These are phyloP conservation scores for Drosophila ezoana DNA, from an alignment of 2,888 invertebrate species.

Conservation along the genomic window DNA sequence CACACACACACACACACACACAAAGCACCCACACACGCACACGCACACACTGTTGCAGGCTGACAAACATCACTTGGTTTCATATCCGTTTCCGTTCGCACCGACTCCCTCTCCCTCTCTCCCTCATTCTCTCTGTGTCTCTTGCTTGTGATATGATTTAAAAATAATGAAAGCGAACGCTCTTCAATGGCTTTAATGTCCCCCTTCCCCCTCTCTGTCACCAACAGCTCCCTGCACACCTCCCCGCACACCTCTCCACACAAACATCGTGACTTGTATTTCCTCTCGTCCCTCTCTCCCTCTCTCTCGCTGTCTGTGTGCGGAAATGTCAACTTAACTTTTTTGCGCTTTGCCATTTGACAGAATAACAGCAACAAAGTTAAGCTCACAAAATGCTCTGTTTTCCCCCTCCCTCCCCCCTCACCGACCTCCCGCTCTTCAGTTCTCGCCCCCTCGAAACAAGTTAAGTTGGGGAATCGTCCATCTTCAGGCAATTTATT, in stretches of 20 bases:
- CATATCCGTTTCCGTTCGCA: slow-evolving; percentile 72
- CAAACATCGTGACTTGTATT: slow-evolving; percentile 41
- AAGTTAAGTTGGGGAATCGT: background rate
- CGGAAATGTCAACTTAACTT: slow-evolving; percentile 79
- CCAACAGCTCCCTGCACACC: too few species aligned
- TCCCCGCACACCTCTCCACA: background rate
- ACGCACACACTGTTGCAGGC: slow-evolving; percentile 14
- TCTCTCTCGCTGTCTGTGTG: slow-evolving; percentile 25
- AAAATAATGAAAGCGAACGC: slow-evolving; percentile 76
- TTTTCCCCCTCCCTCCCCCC: slow-evolving; percentile 8
- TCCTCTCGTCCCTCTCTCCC: slow-evolving; percentile 17
- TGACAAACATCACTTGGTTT: slow-evolving; percentile 62
- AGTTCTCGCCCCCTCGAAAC: background rate
- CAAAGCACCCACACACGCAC: slow-evolving; percentile 6
- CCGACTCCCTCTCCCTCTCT: background rate
- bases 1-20: slow-evolving; percentile 35
- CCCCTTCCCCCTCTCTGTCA: background rate
- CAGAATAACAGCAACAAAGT: slow-evolving; percentile 43
- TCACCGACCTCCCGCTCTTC: too few species aligned
- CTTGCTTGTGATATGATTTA: slow-evolving; percentile 72
- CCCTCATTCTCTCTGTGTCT: slow-evolving; percentile 4
- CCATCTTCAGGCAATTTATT: slow-evolving; percentile 63
- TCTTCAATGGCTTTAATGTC: slow-evolving; percentile 56
- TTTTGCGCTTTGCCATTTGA: slow-evolving; percentile 50
- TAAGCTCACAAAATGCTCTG: slow-evolving; percentile 46